phyloP scores from a whole-genome alignment of 2,113 vertebrate species.

The Oreochromis aureus region DNA sequence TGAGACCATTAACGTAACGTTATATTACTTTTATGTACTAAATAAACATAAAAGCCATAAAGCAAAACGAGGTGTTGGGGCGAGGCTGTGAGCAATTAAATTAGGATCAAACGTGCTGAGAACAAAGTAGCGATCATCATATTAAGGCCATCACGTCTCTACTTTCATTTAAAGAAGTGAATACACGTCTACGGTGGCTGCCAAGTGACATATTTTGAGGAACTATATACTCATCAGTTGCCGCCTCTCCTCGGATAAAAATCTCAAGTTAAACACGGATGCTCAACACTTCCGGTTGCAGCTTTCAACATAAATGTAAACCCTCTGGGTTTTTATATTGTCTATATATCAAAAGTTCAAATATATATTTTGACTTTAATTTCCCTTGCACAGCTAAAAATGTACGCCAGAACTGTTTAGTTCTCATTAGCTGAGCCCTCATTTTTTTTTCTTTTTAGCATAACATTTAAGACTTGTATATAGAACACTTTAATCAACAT shows the following conservation, averaged over 20 bases:
- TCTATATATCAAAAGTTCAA: not conserved
- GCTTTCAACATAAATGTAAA: not conserved
- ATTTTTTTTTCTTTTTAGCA: not conserved
- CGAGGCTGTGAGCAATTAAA: not conserved
- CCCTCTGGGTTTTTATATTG: rapidly evolving
- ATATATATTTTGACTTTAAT: not conserved
- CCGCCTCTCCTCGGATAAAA: slow-evolving; percentile 3
- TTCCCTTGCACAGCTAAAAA: not conserved
- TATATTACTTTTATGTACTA: not conserved
- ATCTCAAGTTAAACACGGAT: not conserved
- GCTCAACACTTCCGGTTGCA: not conserved
- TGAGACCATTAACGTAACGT: not conserved
- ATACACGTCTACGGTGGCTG: slow-evolving; percentile 34
- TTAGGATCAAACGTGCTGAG: not conserved
- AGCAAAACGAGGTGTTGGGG: not conserved
- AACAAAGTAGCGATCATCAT: not conserved
- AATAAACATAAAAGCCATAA: not conserved
- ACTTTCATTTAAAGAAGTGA: not conserved
- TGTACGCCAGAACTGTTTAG: not conserved
- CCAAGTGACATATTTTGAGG: slow-evolving; percentile 21
- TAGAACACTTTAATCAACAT: not conserved
- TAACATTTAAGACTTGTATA: no score
- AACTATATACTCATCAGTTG: slow-evolving; percentile 4
- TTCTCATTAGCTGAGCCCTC: not conserved
- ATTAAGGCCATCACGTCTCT: not conserved